Conservation (phyloP, 2,888 invertebrate genomes). For the Tigriopus californicus region DNA sequence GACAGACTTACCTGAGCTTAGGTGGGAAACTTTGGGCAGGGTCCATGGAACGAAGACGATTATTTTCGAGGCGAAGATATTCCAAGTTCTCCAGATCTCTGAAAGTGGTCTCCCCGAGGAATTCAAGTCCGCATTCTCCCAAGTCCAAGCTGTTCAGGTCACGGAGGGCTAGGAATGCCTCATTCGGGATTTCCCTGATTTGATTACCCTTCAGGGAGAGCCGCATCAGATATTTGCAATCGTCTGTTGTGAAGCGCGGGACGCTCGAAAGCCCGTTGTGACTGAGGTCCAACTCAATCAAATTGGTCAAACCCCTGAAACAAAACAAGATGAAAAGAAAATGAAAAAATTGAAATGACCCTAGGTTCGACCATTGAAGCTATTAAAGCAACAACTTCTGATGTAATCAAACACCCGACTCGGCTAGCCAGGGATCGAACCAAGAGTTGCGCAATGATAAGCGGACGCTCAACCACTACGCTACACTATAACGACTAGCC, state of each 20-base stretch:
- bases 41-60: slow-evolving; percentile 35
- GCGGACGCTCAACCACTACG: too few species aligned
- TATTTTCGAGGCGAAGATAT: slow-evolving; percentile 64
- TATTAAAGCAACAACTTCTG: too few species aligned
- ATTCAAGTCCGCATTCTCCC: slow-evolving; percentile 21
- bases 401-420: too few species aligned
- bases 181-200: slow-evolving; percentile 46
- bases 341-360: not conserved
- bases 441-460: too few species aligned
- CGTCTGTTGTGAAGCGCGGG: slow-evolving; percentile 56
- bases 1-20: slow-evolving; percentile 5
- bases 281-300: slow-evolving; percentile 70
- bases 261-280: slow-evolving; percentile 56
- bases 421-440: too few species aligned
- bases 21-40: slow-evolving; percentile 10
- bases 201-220: slow-evolving; percentile 63
- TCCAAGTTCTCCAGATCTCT: slow-evolving; percentile 46
- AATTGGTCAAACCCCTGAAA: slow-evolving; percentile 23
- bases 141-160: slow-evolving; percentile 55
- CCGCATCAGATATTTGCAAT: slow-evolving; percentile 61
- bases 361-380: too few species aligned
- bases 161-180: slow-evolving; percentile 51
- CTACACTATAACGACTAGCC: too few species aligned
- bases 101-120: slow-evolving; percentile 40
- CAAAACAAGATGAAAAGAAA: not conserved